Evolutionary conservation across 1,140 invertebrate species (phyloP), one percentile per base, ranked within the genome.

Genomic region (Macrobrachium nipponense): DNA sequence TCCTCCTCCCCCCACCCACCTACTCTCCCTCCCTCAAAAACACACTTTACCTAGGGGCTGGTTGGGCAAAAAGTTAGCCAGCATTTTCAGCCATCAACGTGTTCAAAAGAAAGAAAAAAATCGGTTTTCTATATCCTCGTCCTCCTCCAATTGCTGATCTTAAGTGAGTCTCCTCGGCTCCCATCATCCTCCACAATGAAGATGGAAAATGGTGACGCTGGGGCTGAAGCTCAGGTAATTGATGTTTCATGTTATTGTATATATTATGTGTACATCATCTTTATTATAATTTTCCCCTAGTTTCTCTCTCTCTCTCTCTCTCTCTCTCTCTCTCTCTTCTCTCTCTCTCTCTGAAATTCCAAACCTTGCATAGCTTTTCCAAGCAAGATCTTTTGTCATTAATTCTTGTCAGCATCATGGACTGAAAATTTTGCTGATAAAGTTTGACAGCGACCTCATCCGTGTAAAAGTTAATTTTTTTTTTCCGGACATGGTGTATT

Each of bases 171-270:
- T 68, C 82, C 80, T 66, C 78, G 76, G 76, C 83, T 86, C 83
- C 83, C 83, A 80, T 72, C 83, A 73, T 86, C 83, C 83, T 86
- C 83, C 64, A 86, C 11, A 59, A 86, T 86, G 83, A 86, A 86
- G 83, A 86, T 86, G 83, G 83, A 86, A 79, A 86, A 86, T 86
- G 83, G 83, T 79, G 83, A 86, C 27, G 64, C 83, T 43, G 83
- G 83, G 76, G 77, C 83, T 61, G 83, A 86, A 43, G 83, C 76
- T 58, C 83, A 86, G 83, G 83, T 80, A 70, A 84, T n/a, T n/a
- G 14, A 36, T 36, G 27, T 36, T 36, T 36, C 27, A 4, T 36
- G 27, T 36, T 36, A 36, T 36, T 36, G 27, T 36, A 36, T 36
- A 36, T 36, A 36, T 36, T 36, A 36, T 4, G 27, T 36, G 27